phyloP scores from a whole-genome alignment of 2,888 invertebrate species.

The Odontocerum albicorne region DNA sequence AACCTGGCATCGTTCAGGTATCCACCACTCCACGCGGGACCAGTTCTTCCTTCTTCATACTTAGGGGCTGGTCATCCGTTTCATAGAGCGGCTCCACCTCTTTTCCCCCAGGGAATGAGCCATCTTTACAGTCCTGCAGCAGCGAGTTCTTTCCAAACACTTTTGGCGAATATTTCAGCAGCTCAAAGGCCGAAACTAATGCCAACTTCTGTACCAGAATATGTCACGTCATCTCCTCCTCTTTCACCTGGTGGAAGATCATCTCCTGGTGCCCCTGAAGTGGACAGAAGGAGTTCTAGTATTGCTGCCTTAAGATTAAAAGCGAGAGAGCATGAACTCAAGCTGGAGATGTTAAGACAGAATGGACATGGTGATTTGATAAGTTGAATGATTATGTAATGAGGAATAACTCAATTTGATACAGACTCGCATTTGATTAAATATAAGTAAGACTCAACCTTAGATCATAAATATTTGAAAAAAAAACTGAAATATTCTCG shows the following conservation, averaged over 20 bases:
- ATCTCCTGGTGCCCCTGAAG: slow-evolving; percentile 67
- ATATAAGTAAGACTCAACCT: no score
- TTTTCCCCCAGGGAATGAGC: slow-evolving; percentile 65
- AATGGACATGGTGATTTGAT: slow-evolving; percentile 74
- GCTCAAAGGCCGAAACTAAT: slow-evolving; percentile 58
- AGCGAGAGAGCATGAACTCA: slow-evolving; percentile 86
- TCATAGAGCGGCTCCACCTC: slow-evolving; percentile 64
- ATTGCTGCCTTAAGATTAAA: slow-evolving; percentile 85
- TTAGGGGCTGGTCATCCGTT: slow-evolving; percentile 51
- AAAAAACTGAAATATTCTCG: no score
- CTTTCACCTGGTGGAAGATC: slow-evolving; percentile 56
- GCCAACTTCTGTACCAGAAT: slow-evolving; percentile 39
- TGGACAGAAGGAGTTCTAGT: slow-evolving; percentile 82
- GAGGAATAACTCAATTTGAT: not conserved
- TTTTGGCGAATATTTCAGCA: slow-evolving; percentile 77
- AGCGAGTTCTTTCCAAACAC: slow-evolving; percentile 77
- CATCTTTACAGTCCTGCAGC: slow-evolving; percentile 56
- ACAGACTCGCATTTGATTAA: no score
- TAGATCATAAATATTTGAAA: no score
- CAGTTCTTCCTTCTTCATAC: slow-evolving; percentile 61
- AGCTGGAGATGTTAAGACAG: slow-evolving; percentile 80
- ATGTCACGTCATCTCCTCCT: slow-evolving; percentile 54
- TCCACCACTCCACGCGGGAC: slow-evolving; percentile 57
- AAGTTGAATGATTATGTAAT: slow-evolving; percentile 73
- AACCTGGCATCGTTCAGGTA: slow-evolving; percentile 73